Evolutionary conservation across 2,113 vertebrate genomes (phyloP).

Genomic region (Carassius carassius): DNA sequence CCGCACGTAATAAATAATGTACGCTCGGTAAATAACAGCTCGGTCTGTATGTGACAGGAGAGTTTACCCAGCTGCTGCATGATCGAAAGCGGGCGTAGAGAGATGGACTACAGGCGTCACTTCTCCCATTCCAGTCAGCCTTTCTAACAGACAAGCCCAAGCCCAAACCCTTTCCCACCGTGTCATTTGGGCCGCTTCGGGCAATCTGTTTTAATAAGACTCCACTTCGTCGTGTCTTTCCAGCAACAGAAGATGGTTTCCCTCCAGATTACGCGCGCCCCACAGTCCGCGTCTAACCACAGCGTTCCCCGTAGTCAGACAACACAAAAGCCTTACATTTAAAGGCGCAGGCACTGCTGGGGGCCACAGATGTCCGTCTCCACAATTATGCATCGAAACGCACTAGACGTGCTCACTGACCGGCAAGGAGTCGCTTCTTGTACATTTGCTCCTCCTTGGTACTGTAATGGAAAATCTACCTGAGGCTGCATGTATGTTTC

Average conservation of each 20-base stretch:
- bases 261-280: slow-evolving; percentile 51
- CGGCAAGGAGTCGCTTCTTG: background rate
- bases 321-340: slow-evolving; percentile 64
- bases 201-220: slow-evolving; percentile 40
- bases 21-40: slow-evolving; percentile 41
- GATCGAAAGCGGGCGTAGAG: slow-evolving; percentile 63
- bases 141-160: slow-evolving; percentile 40
- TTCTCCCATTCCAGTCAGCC: slow-evolving; percentile 51
- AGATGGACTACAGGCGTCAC: slow-evolving; percentile 59
- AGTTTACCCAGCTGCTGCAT: slow-evolving; percentile 71
- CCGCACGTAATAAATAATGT: slow-evolving; percentile 50
- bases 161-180: slow-evolving; percentile 44
- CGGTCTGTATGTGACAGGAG: slow-evolving; percentile 41
- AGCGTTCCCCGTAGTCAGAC: slow-evolving; percentile 41
- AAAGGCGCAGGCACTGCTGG: slow-evolving; percentile 73
- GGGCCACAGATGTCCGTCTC: background rate
- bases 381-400: background rate
- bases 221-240: slow-evolving; percentile 25
- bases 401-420: background rate
- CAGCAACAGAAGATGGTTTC: slow-evolving; percentile 38
- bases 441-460: slow-evolving; percentile 14
- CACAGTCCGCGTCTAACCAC: slow-evolving; percentile 9
- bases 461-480: background rate
- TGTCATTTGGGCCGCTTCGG: slow-evolving; percentile 62
- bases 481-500: background rate